Evolutionary conservation across 2,888 invertebrate genomes (phyloP), one percentile per base, ranked within the genome.

Genomic region (Chrysolina oricalcia): DNA sequence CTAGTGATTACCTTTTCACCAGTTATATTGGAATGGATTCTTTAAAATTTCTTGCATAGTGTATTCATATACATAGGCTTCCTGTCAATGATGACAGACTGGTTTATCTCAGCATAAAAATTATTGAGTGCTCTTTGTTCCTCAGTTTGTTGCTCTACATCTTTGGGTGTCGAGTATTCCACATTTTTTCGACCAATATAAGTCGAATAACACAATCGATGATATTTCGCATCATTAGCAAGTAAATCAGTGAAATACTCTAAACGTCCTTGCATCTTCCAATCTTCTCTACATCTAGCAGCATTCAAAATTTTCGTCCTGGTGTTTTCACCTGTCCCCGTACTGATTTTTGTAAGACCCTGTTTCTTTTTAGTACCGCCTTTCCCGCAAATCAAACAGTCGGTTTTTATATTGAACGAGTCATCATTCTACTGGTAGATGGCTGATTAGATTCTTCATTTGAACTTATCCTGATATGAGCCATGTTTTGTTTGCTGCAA

Each of bases 361-460:
- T 63, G 63, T 63, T 63, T 63, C n/a, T 63, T 63, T 63, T 62
- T 27, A 63, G 63, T 63, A 63, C 63, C 63, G 63, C 63, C 63
- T 27, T 63, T 63, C 40, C 40, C 63, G 35, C 63, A 35, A 19
- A 63, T 63, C 35, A 63, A 27, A 63, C 63, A 63, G 63, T 63
- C 63, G 5, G 63, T 63, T 63, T 63, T 63, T 63, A 63, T 35
- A 63, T 63, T 63, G n/a, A 63, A 63, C 17, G 63, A 63, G n/a
- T 63, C 63, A 63, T 63, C 63, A 63, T 63, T 63, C 63, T 63
- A 63, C 63, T 63, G 63, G 63, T 63, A 27, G 63, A 63, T 63
- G 63, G 63, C 63, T 63, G 40, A 63, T 63, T 27, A 27, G 23
- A 23, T 27, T 63, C 17, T 63, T 63, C 63, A 63, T 23, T 23